phyloP scores from a whole-genome alignment of 2,797 vertebrate genomes.

The Pangasius djambal region DNA sequence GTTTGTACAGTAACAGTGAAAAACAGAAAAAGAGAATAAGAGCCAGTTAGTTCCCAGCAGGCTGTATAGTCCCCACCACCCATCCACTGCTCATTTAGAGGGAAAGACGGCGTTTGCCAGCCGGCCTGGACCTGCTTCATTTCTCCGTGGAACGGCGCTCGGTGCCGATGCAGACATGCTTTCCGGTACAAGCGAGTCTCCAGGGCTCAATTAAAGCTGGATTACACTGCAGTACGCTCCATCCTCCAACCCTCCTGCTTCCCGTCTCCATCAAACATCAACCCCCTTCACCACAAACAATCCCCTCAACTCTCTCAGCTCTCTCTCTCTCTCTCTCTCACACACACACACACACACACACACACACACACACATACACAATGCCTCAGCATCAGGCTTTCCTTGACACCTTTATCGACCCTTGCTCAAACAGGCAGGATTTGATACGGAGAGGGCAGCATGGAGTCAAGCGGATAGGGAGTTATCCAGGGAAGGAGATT shows the following conservation, averaged over 20 bases:
- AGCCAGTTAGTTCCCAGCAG: conserved; percentile 76
- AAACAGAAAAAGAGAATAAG: conserved; percentile 52
- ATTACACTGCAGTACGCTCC: conserved; percentile 96
- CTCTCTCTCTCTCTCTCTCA: not conserved
- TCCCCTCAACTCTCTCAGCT: conserved; percentile 5
- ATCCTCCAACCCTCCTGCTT: conserved; percentile 75
- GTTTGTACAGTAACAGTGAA: conserved; percentile 67
- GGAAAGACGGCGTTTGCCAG: conserved; percentile 84
- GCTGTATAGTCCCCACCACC: conserved; percentile 79
- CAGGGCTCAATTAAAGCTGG: conserved; percentile 99
- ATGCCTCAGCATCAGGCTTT: conserved; percentile 66
- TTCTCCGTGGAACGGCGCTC: conserved; percentile 96
- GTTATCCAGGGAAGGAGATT: not conserved
- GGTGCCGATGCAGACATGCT: conserved; percentile 78
- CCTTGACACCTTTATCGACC: conserved; percentile 92
- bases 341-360: not conserved
- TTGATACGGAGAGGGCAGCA: conserved; percentile 6
- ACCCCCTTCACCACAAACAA: conserved; percentile 41
- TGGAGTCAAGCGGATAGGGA: conserved; percentile 15
- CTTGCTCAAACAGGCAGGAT: conserved; percentile 86
- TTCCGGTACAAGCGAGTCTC: conserved; percentile 94
- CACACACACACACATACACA: conserved; percentile 33
- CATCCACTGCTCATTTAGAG: conserved; percentile 83
- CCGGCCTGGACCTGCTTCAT: conserved; percentile 86
- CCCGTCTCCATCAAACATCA: conserved; percentile 59